Percentiles rank a stretch among this genome's conserved stretches.
Evolutionary conservation across 2,113 vertebrate species (phyloP).

Genomic region (Oryzias javanicus): DNA sequence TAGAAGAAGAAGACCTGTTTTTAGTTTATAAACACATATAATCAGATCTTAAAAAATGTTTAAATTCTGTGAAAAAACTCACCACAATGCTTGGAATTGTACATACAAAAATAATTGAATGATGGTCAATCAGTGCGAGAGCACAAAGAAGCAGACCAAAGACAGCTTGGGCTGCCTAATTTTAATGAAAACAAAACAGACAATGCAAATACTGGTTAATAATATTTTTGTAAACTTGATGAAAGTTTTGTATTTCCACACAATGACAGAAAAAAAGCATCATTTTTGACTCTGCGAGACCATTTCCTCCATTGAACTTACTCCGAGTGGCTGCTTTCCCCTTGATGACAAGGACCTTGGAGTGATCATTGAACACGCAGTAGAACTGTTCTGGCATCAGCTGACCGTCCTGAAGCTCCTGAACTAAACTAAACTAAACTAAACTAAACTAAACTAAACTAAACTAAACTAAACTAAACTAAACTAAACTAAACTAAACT

Average conservation of each 20-base stretch:
- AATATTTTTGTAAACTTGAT: neutral
- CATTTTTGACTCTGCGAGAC: neutral
- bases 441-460: neutral
- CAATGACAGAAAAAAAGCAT: neutral
- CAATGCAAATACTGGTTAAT: neutral
- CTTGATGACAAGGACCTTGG: constrained; percentile 66
- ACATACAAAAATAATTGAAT: fast-evolving
- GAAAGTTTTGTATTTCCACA: neutral
- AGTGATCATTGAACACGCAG: constrained; percentile 74
- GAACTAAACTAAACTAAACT: too few species aligned
- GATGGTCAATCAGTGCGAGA: constrained; percentile 31
- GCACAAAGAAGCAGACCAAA: constrained; percentile 58
- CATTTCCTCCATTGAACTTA: constrained; percentile 28
- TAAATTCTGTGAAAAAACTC: neutral
- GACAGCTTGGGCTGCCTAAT: constrained; percentile 67
- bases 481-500: too few species aligned
- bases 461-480: too few species aligned
- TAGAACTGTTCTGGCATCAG: constrained; percentile 70
- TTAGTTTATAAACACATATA: neutral
- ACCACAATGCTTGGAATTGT: constrained; percentile 60
- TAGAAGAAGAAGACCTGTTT: constrained; percentile 1
- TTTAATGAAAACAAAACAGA: neutral
- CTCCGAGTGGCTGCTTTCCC: constrained; percentile 75
- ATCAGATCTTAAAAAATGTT: neutral
- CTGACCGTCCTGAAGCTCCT: constrained; percentile 13